Percentiles rank a stretch among this genome's conserved stretches.
These are phyloP conservation scores for Ellobium chinense DNA, from an alignment of 2,888 invertebrate genomes.

Conservation along the genomic window DNA sequence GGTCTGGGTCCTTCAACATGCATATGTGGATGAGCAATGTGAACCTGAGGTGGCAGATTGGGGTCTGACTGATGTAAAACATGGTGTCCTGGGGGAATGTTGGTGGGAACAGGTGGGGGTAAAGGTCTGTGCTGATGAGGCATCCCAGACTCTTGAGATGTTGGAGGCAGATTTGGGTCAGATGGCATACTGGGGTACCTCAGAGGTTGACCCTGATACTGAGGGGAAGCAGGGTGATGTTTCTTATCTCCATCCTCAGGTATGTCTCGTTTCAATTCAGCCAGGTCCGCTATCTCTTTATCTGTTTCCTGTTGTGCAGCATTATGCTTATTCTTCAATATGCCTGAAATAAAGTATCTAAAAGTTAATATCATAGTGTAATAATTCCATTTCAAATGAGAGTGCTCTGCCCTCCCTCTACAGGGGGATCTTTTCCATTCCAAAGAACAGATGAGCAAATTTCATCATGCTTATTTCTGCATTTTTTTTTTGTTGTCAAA, in stretches of 20 bases:
- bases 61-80: conserved; percentile 35
- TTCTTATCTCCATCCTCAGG: conserved; percentile 5
- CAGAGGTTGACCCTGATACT: conserved; percentile 45
- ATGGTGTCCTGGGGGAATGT: conserved; percentile 27
- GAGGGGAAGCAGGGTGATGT: conserved; percentile 35
- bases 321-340: conserved; percentile 29
- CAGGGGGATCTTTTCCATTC: no score
- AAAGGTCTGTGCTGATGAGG: conserved; percentile 8
- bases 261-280: not conserved
- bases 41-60: conserved; percentile 31
- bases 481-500: no score
- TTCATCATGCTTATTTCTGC: no score
- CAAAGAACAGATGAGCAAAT: no score
- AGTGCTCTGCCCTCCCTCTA: no score
- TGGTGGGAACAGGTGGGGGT: not conserved
- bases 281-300: not conserved
- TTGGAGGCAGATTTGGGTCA: conserved; percentile 39
- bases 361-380: no score
- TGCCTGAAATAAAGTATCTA: no score
- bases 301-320: conserved; percentile 4
- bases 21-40: conserved; percentile 33
- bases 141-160: conserved; percentile 24
- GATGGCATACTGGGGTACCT: conserved; percentile 40
- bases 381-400: no score
- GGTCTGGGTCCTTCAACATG: conserved; percentile 35